These are phyloP conservation scores for Coptodon bakossiorum DNA, from an alignment of 2,113 vertebrate genomes.

Conservation along the genomic window DNA sequence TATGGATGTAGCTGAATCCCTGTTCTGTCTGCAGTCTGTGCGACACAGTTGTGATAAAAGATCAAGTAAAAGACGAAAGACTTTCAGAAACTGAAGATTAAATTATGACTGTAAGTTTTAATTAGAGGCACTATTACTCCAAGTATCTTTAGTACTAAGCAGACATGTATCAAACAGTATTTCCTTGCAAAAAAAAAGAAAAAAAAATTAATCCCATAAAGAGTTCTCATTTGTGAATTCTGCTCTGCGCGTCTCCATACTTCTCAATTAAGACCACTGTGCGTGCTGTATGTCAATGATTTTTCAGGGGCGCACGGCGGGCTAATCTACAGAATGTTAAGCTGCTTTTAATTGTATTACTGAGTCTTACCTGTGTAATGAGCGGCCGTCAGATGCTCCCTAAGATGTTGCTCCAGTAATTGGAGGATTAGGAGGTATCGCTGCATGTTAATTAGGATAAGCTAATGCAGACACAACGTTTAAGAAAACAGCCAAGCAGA, in stretches of 20 bases:
- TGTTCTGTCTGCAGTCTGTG: background rate
- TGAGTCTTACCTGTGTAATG: slow-evolving; percentile 41
- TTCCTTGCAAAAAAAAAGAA: background rate
- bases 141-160: background rate
- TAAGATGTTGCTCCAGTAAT: slow-evolving; percentile 45
- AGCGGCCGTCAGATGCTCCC: slow-evolving; percentile 27
- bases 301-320: background rate
- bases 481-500: slow-evolving; percentile 27
- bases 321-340: slow-evolving; percentile 7
- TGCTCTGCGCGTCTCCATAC: background rate
- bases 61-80: background rate
- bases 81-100: background rate
- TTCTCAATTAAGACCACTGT: background rate
- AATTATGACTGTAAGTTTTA: background rate
- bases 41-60: background rate
- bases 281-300: background rate
- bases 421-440: slow-evolving; percentile 42
- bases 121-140: background rate
- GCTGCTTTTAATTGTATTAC: slow-evolving; percentile 35
- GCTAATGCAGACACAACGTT: slow-evolving; percentile 28
- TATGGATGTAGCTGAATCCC: background rate
- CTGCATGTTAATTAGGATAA: slow-evolving; percentile 62
- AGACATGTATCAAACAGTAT: background rate
- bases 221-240: background rate
- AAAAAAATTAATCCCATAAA: background rate